phyloP scores from a whole-genome alignment of 2,113 vertebrate species.

The Struthio camelus region DNA sequence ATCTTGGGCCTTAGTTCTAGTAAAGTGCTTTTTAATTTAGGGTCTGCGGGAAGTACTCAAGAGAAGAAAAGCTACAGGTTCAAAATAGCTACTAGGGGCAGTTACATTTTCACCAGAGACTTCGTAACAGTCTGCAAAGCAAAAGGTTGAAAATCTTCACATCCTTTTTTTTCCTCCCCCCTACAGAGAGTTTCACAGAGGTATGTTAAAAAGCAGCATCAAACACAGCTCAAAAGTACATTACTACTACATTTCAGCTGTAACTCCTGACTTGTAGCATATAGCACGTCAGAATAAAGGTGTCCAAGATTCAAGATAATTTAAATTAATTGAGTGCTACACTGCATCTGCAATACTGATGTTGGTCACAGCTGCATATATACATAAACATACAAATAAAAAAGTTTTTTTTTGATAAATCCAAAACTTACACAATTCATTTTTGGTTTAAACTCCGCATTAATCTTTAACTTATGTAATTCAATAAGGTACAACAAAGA shows the following conservation, averaged over 20 bases:
- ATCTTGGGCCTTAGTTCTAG: accelerated
- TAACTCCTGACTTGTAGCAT: accelerated
- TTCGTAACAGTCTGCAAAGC: accelerated
- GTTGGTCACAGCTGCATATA: accelerated
- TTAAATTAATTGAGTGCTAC: not conserved
- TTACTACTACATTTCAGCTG: accelerated
- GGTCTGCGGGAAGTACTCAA: accelerated
- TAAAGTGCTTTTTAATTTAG: accelerated
- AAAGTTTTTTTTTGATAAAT: no score
- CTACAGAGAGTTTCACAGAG: not conserved
- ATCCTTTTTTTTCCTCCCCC: accelerated
- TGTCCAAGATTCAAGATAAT: not conserved
- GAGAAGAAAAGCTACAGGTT: accelerated
- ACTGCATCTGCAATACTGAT: not conserved
- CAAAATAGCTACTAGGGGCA: accelerated
- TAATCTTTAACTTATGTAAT: accelerated
- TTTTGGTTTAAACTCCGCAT: accelerated
- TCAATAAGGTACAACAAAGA: accelerated
- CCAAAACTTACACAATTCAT: accelerated
- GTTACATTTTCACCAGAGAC: accelerated
- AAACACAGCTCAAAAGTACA: accelerated
- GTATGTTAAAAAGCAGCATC: accelerated
- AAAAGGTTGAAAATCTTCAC: accelerated
- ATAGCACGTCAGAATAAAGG: no score
- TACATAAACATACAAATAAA: no score